Evolutionary conservation across 2,888 invertebrate genomes (phyloP), one percentile per base, ranked within the genome.

Genomic region (Drosophila mimica): DNA sequence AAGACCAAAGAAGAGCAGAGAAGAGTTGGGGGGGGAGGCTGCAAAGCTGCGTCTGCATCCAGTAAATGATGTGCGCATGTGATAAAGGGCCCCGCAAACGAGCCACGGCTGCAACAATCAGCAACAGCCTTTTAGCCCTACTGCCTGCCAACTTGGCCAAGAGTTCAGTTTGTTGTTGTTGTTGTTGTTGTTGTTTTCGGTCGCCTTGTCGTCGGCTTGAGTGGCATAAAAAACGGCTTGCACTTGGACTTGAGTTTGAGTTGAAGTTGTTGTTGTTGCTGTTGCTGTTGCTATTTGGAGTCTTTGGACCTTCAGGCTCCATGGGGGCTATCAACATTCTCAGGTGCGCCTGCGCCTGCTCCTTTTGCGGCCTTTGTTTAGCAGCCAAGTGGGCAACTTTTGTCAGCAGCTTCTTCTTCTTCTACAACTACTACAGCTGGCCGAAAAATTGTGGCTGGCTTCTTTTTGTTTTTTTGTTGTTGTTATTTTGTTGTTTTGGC

Each of bases 271-370:
- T 31, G 66, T 64, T 66, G 53, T 36, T 25, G 34, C 30, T 49
- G 51, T 0, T 48, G 28, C 8, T 15, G 48, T 28, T 54, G 54
- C 54, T 38, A 54, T 54, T 54, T 54, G 54, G 40, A 51, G 54
- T 56, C 61, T 70, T 51, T 70, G 70, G 70, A 60, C 77, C 60
- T 72, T 72, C 71, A 62, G 62, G 79, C 88, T 88, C 88, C 85
- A 76, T 81, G 88, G 88, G 86, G 88, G 88, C 92, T 91, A 92
- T 92, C 92, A 91, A 92, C 92, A 92, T 92, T 92, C 92, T 92
- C 92, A 92, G 92, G 92, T 92, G 92, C 92, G 89, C 89, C 90
- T 64, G 78, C 70, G 79, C 70, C 61, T 28, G 30, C 53, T 70
- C 85, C 74, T 87, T 56, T 84, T 87, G 31, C 43, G 60, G 73